Conservation (phyloP, 2,888 invertebrate genomes). For the Hedychridium roseum region DNA sequence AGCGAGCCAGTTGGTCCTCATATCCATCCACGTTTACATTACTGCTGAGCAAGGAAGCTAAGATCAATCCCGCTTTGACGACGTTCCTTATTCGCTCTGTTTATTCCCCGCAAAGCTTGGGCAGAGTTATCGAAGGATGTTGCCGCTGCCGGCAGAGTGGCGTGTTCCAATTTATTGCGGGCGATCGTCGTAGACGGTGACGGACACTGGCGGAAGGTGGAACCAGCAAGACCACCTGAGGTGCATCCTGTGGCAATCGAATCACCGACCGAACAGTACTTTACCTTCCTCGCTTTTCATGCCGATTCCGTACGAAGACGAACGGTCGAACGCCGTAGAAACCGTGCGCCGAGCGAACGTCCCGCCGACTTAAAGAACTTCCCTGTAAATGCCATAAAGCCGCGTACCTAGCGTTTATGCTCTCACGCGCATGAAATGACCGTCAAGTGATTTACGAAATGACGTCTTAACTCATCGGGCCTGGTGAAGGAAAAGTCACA, state of each 20-base stretch:
- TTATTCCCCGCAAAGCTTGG: too few species aligned
- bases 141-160: conserved; percentile 17
- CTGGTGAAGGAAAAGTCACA: not conserved
- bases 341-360: not conserved
- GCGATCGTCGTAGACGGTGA: conserved; percentile 21
- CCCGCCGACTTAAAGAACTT: not conserved
- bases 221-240: conserved; percentile 39
- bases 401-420: too few species aligned
- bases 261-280: conserved; percentile 29
- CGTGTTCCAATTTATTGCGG: conserved; percentile 50
- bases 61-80: too few species aligned
- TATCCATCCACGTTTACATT: too few species aligned
- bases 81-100: too few species aligned
- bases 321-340: not conserved
- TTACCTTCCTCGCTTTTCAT: conserved; percentile 40
- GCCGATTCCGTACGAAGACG: conserved; percentile 19
- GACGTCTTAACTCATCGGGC: not conserved
- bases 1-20: too few species aligned
- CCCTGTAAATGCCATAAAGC: not conserved
- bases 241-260: conserved; percentile 25
- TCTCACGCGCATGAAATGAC: not conserved
- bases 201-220: conserved; percentile 9
- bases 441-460: not conserved
- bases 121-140: conserved; percentile 5
- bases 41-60: too few species aligned